These are phyloP conservation scores for Trematocara marginatum DNA, from an alignment of 2,113 vertebrate genomes.

Conservation along the genomic window DNA sequence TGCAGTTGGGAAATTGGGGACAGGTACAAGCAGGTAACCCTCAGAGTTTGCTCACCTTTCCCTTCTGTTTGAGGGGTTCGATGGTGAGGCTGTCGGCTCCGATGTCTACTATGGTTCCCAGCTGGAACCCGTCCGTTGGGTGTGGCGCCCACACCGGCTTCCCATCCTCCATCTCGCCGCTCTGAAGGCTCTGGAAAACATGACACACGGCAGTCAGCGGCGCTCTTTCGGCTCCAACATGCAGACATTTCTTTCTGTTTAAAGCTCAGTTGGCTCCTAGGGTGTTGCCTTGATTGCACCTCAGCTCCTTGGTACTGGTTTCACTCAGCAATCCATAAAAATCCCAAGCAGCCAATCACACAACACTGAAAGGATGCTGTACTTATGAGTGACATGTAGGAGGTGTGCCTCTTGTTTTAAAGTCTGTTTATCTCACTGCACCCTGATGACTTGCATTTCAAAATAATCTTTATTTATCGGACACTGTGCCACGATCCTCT, in stretches of 20 bases:
- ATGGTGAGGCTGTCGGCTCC: constrained; percentile 89
- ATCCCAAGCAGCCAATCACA: not conserved
- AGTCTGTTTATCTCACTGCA: not conserved
- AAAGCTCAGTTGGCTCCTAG: not conserved
- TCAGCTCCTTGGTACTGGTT: not conserved
- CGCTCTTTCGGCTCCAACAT: not conserved
- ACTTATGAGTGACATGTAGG: not conserved
- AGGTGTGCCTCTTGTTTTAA: not conserved
- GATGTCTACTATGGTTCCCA: constrained; percentile 96
- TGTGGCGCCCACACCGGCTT: constrained; percentile 98
- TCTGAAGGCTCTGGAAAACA: constrained; percentile 27
- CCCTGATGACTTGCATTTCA: not conserved
- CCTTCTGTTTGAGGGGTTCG: constrained; percentile 84
- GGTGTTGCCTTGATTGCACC: not conserved
- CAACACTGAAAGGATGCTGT: not conserved
- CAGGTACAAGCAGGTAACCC: not conserved
- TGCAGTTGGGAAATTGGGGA: not conserved
- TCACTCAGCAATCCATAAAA: not conserved
- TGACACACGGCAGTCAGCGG: not conserved
- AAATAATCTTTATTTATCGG: not conserved
- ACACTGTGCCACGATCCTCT: not conserved
- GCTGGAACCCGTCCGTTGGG: constrained; percentile 91
- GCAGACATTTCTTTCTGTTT: not conserved
- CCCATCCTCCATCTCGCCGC: constrained; percentile 88
- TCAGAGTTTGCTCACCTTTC: constrained; percentile 79